Evolutionary conservation across 2,888 invertebrate species (phyloP), one percentile per base, ranked within the genome.

Genomic region (Drosophila aldrichi): DNA sequence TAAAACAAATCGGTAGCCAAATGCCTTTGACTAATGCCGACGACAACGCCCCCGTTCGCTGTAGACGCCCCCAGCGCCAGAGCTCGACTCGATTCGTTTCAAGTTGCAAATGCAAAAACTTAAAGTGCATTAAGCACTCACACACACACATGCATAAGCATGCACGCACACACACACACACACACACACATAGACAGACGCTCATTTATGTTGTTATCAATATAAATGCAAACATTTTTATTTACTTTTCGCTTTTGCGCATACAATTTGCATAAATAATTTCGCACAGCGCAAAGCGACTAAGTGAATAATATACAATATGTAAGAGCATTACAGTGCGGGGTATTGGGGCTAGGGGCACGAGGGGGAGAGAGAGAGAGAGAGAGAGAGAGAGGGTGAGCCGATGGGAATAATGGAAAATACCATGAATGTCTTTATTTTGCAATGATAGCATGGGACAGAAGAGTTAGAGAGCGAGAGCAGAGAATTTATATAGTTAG

Each of bases 211-310:
- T 80, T 86, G 83, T 86, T 83, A 88, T 83, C 89, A 88, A 63
- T 46, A 46, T 57, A 75, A 68, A 62, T 73, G 61, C 67, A 72
- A 62, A 62, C 56, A 34, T 49, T 43, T 43, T 61, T 74, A 63
- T 60, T 65, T 81, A 63, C 48, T 66, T 61, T 74, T 73, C 75
- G 72, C 82, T 59, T 82, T 88, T 70, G 65, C 66, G 89, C 83
- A 84, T 83, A 76, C 70, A 87, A 84, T 84, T 84, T 84, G 87
- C 83, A 84, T 89, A 87, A 81, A 84, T 88, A 76, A 84, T 84
- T 83, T 61, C 67, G 73, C 67, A 73, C 60, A 46, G 69, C 64
- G 32, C 60, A 34, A 44, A 66, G 18, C 46, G 46, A 60, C 25
- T 58, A 67, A 68, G 64, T 77, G 75, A 78, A 77, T 77, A 77